phyloP scores from a whole-genome alignment of 2,888 invertebrate genomes.

The Diarsia brunnea region DNA sequence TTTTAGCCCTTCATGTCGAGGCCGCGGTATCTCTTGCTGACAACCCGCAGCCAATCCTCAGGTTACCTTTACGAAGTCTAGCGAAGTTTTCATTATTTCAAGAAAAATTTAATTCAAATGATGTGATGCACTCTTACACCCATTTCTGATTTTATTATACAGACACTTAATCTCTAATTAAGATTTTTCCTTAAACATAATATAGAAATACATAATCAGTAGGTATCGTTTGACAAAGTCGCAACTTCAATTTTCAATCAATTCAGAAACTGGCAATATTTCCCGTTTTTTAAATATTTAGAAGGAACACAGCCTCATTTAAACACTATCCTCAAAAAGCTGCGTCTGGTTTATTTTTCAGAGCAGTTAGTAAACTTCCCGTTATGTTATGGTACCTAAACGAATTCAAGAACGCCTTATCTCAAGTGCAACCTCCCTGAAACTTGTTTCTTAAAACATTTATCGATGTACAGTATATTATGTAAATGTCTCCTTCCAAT shows the following conservation, averaged over 20 bases:
- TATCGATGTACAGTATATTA: background rate
- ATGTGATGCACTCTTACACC: background rate
- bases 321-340: background rate
- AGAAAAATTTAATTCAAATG: conserved; percentile 59
- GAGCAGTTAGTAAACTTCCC: background rate
- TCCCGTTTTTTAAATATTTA: background rate
- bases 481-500: background rate
- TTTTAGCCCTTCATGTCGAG: too few relatives aligned
- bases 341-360: background rate
- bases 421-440: conserved; percentile 78
- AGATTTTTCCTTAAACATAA: background rate
- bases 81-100: conserved; percentile 74
- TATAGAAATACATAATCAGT: background rate
- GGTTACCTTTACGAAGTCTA: conserved; percentile 62
- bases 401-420: conserved; percentile 41
- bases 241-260: background rate
- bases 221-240: background rate
- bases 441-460: background rate
- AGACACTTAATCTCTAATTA: background rate
- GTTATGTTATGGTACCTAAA: too few relatives aligned
- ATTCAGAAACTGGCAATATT: background rate
- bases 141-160: background rate
- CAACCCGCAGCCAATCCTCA: conserved; percentile 41
- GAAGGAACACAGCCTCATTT: background rate
- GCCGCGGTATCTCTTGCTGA: too few relatives aligned